Evolutionary conservation across 2,888 invertebrate species (phyloP), one percentile per base, ranked within the genome.

Genomic region (Kuschelorhynchus macadamiae): DNA sequence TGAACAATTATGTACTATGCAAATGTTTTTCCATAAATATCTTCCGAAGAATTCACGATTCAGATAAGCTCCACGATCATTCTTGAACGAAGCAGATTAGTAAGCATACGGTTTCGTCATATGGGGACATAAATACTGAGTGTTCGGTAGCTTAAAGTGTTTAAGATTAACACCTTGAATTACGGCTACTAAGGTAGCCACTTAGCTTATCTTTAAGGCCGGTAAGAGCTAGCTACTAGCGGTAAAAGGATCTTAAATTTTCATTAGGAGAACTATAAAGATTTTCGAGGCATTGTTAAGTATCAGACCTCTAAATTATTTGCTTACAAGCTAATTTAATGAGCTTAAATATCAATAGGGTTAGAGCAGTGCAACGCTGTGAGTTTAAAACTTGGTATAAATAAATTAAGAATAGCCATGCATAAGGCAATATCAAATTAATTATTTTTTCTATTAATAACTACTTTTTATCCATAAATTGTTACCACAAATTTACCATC

Each of bases 1-100:
- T 80, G 81, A 79, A 80, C 79, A 80, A 79, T 78, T 81, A 80
- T 81, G 80, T 80, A 77, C 75, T 79, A 81, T 81, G 81, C 80
- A 80, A 81, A 81, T 81, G 75, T 76, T 71, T 71, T 71, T 72
- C 76, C 77, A 81, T 81, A 81, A 81, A 81, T 80, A 77, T 71
- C 73, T 65, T 59, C 66, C 56, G 64, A 74, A 74, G 75, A 78
- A 79, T 80, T 80, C 77, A 77, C 77, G 63, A 62, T 41, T 55
- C 36, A 17, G 61, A 55, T 61, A 61, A 60, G 55, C n/a, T 59
- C 36, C 46, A 52, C 25, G 49, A 57, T 56, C 49, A 49, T 53
- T 63, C 52, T 52, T 30, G 41, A 57, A 39, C 53, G 55, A 52
- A 39, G 49, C 41, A 55, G 56, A 69, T 64, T 59, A 64, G 59